A percentile compares a stretch with the other conserved stretches of the same genome.
phyloP scores from a whole-genome alignment of 2,888 invertebrate genomes.

The Rugalucina vietnamica region DNA sequence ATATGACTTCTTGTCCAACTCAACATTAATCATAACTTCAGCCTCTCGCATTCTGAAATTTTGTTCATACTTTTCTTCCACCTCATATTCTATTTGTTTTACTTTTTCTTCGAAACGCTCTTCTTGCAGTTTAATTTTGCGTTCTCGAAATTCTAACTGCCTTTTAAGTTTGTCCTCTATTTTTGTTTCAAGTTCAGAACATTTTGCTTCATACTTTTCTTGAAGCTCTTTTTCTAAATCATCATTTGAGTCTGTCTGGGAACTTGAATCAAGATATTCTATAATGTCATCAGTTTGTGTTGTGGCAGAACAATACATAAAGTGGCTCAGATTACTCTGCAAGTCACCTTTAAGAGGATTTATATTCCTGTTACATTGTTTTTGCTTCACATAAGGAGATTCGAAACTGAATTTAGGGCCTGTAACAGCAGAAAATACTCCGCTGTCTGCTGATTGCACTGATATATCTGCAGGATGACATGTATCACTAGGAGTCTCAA shows the following conservation, averaged over 20 bases:
- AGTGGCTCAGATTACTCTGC: no score
- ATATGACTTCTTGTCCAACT: constrained; percentile 64
- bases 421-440: constrained; percentile 30
- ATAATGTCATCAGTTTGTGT: constrained; percentile 10
- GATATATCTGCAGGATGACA: constrained; percentile 21
- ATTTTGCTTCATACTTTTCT: constrained; percentile 9
- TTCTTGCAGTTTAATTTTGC: constrained; percentile 40
- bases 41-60: constrained; percentile 67
- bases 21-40: constrained; percentile 66
- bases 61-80: constrained; percentile 72
- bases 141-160: constrained; percentile 44
- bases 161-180: constrained; percentile 39
- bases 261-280: no score
- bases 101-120: constrained; percentile 60
- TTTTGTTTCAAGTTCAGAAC: constrained; percentile 36
- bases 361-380: no score
- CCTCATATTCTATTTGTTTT: constrained; percentile 71
- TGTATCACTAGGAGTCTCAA: neutral
- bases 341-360: no score
- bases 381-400: no score
- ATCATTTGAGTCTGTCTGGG: neutral
- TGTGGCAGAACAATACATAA: neutral
- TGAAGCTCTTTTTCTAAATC: constrained; percentile 20
- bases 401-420: neutral
- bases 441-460: constrained; percentile 35